These are phyloP conservation scores for human DNA, from an alignment of 2,113 vertebrate species.

Conservation along the genomic window GRCh38 chr6:155616501-155617000, in stretches of 20 bases:
- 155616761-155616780: background rate
- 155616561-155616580: constrained; percentile 28
- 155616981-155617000: background rate
- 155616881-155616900: background rate
- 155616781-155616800: background rate
- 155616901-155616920: background rate
- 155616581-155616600: constrained; percentile 38
- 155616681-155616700: background rate
- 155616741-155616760: background rate
- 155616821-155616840: background rate
- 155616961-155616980: background rate
- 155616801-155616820: background rate
- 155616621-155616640: constrained; percentile 34
- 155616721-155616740: background rate
- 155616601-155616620: constrained; percentile 40
- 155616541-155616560: background rate
- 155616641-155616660: constrained; percentile 33
- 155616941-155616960: background rate
- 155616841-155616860: background rate
- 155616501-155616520: too few relatives aligned
- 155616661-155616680: background rate
- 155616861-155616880: background rate
- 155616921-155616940: background rate
- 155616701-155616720: background rate
- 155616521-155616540: too few relatives aligned